Evolutionary conservation across 2,113 vertebrate genomes (phyloP), one percentile per base, ranked within the genome.

Genomic region (Meleagris gallopavo): DNA sequence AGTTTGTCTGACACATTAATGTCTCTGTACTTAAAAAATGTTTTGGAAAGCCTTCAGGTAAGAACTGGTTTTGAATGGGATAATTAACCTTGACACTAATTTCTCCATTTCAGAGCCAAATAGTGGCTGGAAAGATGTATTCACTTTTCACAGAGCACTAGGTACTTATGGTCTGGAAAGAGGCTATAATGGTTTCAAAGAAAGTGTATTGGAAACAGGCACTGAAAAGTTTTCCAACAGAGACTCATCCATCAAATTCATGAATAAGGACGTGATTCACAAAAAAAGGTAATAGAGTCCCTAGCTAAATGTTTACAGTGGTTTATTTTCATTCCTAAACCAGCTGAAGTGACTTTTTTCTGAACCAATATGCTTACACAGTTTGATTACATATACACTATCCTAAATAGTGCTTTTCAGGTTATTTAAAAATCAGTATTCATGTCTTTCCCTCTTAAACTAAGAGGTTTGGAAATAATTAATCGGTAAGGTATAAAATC

Each of bases 41-140:
- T 95, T 96, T 96, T 95, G 85, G 90, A 97, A 94, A 92, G 38
- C 92, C 93, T 97, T 97, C 94, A 96, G 95, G 90, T 96, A 86
- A 83, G 72, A 96, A 90, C 80, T 86, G 86, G 81, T 96, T 95
- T 95, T 96, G 90, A 94, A 95, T 84, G 25, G 91, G 75, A 89
- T 97, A 96, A 97, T 97, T 97, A 97, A 97, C 94, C 94, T 94
- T 97, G 96, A 95, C 83, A 93, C 75, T 88, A 95, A 93, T 95
- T 97, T 96, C 86, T 96, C 92, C 81, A 82, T 92, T 95, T 94
- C 50, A 62, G 40, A 94, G 89, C 83, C 89, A 97, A 96, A 90
- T 83, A 94, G 50, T 25, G 0, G 46, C 88, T 90, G 89, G 93
- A 97, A 96, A 96, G 89, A 95, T 89, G 76, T 86, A 89, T 96